Evolutionary conservation across 92 coral and sea anemone genomes (phyloP), one percentile per base, ranked within the genome.

Genomic region (Zoanthus sociatus): DNA sequence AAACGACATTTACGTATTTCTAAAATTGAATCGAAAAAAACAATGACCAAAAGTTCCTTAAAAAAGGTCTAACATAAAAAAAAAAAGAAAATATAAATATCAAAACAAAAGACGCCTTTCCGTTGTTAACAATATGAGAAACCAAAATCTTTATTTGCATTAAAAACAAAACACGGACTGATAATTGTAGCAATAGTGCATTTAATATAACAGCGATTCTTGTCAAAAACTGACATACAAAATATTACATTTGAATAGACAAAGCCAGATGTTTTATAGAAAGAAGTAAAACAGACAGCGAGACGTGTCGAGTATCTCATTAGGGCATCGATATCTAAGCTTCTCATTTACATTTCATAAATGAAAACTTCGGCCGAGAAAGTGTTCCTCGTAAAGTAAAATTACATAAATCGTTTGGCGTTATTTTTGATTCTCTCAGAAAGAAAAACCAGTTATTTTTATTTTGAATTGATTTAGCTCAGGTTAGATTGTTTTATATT

Each of bases 321-420:
- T 81, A 81, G n/a, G 69, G 6, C 69, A 63, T 17, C 69, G 6
- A 63, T 66, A 47, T 81, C 76, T 8, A n/a, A 58, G 42, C 47
- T 60, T 79, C 84, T 48, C 42, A 81, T 81, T 81, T 64, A 76
- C 85, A 66, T 81, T 64, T 68, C 66, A 31, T 20, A 26, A 13
- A 66, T 12, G n/a, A 20, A 53, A 61, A 17, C 20, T 56, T 26
- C n/a, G 14, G 71, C 50, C 85, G 13, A 9, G 26, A 47, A 66
- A 81, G 67, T 33, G 21, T 14, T 4, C 14, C 53, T 13, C 10
- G 17, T 20, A 51, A 14, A 26, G 12, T 26, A 16, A 55, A 53
- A 30, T 11, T 48, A 12, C 53, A 55, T 53, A 13, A 77, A 1
- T 54, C 82, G 14, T 11, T 9, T 20, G 5, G 12, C 1, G 67